Evolutionary conservation across 1,140 invertebrate genomes (phyloP).

Genomic region (Cardiocondyla obscurior): DNA sequence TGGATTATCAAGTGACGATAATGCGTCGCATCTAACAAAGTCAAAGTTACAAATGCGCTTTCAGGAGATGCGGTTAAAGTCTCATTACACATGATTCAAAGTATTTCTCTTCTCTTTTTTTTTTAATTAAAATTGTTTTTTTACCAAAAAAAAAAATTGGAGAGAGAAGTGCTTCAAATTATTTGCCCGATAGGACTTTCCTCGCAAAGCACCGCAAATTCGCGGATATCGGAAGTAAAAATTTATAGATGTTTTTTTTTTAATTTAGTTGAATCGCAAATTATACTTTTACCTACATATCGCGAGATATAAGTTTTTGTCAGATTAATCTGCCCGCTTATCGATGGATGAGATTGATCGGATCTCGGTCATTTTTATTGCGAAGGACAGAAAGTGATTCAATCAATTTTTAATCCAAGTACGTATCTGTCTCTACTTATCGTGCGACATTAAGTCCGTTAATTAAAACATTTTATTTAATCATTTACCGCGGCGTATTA

Average conservation of each 20-base stretch:
- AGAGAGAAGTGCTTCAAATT: too few species aligned
- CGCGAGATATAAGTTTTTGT: neutral
- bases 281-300: neutral
- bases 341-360: neutral
- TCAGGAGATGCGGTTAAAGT: too few species aligned
- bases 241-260: neutral
- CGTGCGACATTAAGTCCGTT: neutral
- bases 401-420: conserved; percentile 51
- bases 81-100: too few species aligned
- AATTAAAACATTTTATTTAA: neutral
- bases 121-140: too few species aligned
- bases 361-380: conserved; percentile 30
- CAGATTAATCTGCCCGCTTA: conserved; percentile 34
- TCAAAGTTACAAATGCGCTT: too few species aligned
- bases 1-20: conserved; percentile 29
- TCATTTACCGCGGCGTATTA: neutral
- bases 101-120: too few species aligned
- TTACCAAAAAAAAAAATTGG: too few species aligned
- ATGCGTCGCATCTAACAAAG: neutral
- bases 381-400: conserved; percentile 14
- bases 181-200: neutral
- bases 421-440: conserved; percentile 38
- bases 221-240: conserved; percentile 38
- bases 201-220: conserved; percentile 56
- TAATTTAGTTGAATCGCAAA: neutral